A percentile compares a stretch with the other conserved stretches of the same genome.
phyloP scores from a whole-genome alignment of 2,888 invertebrate species.

The Muschampia staudingeri region DNA sequence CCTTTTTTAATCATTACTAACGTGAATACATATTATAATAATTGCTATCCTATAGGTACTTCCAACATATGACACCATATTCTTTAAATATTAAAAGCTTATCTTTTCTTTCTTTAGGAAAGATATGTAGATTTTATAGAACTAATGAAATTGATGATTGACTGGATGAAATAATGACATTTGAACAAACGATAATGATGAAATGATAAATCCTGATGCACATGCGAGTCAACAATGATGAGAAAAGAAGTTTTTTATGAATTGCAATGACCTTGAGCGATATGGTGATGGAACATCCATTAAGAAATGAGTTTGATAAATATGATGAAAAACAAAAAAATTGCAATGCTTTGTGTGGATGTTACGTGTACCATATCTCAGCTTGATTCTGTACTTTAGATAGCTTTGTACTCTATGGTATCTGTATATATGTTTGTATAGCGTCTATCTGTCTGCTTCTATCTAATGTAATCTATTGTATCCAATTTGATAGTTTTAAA shows the following conservation, averaged over 20 bases:
- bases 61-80: too few relatives aligned
- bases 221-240: neutral
- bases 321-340: neutral
- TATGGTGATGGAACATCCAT: neutral
- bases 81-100: too few relatives aligned
- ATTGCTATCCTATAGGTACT: too few relatives aligned
- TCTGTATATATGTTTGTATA: too few relatives aligned
- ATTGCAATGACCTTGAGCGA: neutral
- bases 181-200: neutral
- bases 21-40: too few relatives aligned
- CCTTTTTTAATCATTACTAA: too few relatives aligned
- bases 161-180: neutral
- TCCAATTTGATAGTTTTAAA: too few relatives aligned
- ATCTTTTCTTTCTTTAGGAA: neutral
- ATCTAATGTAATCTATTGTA: too few relatives aligned
- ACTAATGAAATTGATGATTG: neutral
- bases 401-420: neutral
- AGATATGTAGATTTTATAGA: neutral
- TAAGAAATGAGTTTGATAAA: neutral
- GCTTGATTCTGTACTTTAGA: slow-evolving; percentile 2
- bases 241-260: slow-evolving; percentile 1
- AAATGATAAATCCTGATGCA: slow-evolving; percentile 1
- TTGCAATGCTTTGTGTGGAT: neutral
- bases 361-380: neutral
- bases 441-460: too few relatives aligned